Base-by-base conservation (phyloP, 2,797 vertebrate species). In the Poeciliopsis gracilis region DNA sequence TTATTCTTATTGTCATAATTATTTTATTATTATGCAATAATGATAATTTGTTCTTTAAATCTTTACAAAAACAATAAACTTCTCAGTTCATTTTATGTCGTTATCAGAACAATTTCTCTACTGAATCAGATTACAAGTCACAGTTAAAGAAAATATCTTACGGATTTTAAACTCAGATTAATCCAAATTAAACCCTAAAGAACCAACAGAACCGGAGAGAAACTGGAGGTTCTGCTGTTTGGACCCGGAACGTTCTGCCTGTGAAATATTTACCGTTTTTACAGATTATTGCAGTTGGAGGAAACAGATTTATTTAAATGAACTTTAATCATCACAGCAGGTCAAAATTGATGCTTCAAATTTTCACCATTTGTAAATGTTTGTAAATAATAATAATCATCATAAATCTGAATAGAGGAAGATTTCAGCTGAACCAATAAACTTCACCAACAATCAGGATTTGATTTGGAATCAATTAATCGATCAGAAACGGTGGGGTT, bases 181-280 rank as follows among this genome's bases (percentile, higher is more conserved):
- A 53, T 9, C 1, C 23, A 25, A 23, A 23, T 55, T 25, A 20
- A 55, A 55, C 10, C 51, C 8, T 23, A 53, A 53, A 25, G 51
- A 55, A 25, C 51, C 51, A 55, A 25, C 46, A 16, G 46, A 47
- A 55, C 20, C 51, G 8, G 23, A 2, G 23, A 25, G 23, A 23
- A 69, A 43, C 36, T 69, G 20, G n/a, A 69, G 66, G 66, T 43
- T 67, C 9, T 67, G 38, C 9, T 25, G 66, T 69, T 69, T 69
- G 66, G 66, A 69, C 36, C 66, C 41, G 38, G 66, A 23, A 8
- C 7, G 8, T 55, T 55, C 25, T 51, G 15, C 15, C 47, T 1
- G 15, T 16, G 5, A 51, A 15, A 18, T 51, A 16, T 16, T 51
- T 5, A 51, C 6, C 18, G 1, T 51, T 1, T 46, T 46, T 46